phyloP scores from a whole-genome alignment of 1,140 invertebrate species.

The Meloidogyne hapla region DNA sequence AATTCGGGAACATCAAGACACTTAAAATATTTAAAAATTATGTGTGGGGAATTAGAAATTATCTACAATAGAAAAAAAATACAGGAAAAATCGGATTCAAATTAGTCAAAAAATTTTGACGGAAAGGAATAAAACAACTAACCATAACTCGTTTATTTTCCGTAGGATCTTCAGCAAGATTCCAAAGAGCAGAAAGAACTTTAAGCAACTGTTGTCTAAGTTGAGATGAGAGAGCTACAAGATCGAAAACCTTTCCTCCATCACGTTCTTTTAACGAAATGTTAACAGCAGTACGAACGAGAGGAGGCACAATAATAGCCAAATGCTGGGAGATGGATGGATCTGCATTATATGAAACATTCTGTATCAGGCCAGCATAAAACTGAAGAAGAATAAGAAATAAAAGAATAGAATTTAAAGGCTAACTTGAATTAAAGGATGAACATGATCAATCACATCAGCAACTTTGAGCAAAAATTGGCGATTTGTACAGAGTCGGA shows the following conservation, averaged over 20 bases:
- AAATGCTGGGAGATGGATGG: not conserved
- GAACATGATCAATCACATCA: constrained; percentile 6
- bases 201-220: constrained; percentile 21
- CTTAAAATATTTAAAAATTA: no score
- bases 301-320: constrained; percentile 18
- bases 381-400: not conserved
- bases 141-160: constrained; percentile 26
- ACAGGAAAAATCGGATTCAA: no score
- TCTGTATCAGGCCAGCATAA: constrained; percentile 20
- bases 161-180: constrained; percentile 20
- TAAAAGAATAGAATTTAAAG: not conserved
- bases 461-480: constrained; percentile 14
- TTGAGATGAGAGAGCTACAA: not conserved
- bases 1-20: constrained; percentile 21
- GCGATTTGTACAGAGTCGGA: constrained; percentile 15
- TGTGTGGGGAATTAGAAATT: no score
- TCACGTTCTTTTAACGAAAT: constrained; percentile 9
- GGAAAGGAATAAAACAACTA: not conserved
- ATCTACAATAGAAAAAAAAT: no score
- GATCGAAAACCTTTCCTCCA: not conserved
- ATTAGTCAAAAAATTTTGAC: no score
- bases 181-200: constrained; percentile 24
- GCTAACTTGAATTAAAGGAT: constrained; percentile 12
- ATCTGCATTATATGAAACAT: constrained; percentile 25
- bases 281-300: constrained; percentile 14